phyloP scores from a whole-genome alignment of 2,888 invertebrate genomes.

The Strigamia maritima region DNA sequence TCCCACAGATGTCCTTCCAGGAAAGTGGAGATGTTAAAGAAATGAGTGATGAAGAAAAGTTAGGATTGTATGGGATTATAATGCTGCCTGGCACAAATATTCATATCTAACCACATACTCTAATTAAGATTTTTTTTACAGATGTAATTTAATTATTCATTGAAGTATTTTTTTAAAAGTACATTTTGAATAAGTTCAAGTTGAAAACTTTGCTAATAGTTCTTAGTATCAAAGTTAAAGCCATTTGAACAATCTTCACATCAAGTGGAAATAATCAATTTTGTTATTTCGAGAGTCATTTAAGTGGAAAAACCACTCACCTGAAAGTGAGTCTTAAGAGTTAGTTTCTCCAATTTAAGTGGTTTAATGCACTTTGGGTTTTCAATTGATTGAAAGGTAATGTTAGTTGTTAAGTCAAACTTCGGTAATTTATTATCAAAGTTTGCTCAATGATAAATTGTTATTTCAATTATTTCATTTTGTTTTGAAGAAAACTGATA shows the following conservation, averaged over 20 bases:
- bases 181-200: no score
- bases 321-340: not conserved
- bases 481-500: no score
- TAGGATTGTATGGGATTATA: conserved; percentile 34
- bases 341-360: not conserved
- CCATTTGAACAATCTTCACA: not conserved
- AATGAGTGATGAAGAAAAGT: not conserved
- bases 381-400: not conserved
- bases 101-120: conserved; percentile 28
- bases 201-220: no score
- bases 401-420: no score
- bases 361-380: no score
- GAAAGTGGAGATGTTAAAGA: not conserved
- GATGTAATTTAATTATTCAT: not conserved
- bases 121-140: not conserved
- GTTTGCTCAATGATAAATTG: no score
- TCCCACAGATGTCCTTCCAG: conserved; percentile 1
- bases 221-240: not conserved
- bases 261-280: not conserved
- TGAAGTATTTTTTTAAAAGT: not conserved
- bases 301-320: not conserved
- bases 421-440: no score
- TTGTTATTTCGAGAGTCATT: not conserved
- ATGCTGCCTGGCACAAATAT: conserved; percentile 35
- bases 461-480: no score